Evolutionary conservation across 2,888 invertebrate genomes (phyloP), one percentile per base, ranked within the genome.

Genomic region (Euproctis similis): DNA sequence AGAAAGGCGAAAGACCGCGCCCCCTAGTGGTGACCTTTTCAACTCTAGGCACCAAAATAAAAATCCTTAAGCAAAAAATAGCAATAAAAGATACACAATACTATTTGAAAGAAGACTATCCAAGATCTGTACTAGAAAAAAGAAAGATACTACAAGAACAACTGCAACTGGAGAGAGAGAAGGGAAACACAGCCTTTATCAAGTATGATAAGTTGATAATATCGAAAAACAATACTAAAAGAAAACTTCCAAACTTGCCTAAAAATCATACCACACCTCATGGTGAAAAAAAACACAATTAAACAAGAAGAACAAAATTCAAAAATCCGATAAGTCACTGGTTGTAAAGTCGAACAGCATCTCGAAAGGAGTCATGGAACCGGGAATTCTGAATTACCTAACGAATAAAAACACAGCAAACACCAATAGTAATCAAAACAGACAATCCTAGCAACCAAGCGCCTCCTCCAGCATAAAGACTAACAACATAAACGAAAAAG

Each of bases 121-220:
- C n/a, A n/a, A n/a, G n/a, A n/a, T n/a, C n/a, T n/a, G n/a, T n/a
- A n/a, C n/a, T n/a, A n/a, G n/a, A n/a, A n/a, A n/a, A n/a, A n/a
- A n/a, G n/a, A n/a, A n/a, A n/a, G n/a, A n/a, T n/a, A n/a, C n/a
- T n/a, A n/a, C n/a, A n/a, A n/a, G n/a, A n/a, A n/a, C n/a, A 18
- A 18, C 18, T 18, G 6, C 7, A 2, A 2, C 18, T 3, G 8
- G 18, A 18, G 18, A 26, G 12, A 19, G 12, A 18, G 18, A 18
- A n/a, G 2, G 18, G 18, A 18, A 18, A 18, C 7, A 18, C n/a
- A 18, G 7, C 18, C 8, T 11, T 26, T 12, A 4, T 19, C 9
- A 26, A 12, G n/a, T 24, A 31, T 35, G 25, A 12, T 12, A 19
- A 13, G 12, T 25, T 14, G 16, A 18, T 25, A 20, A 18, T 19